phyloP scores from a whole-genome alignment of 2,888 invertebrate genomes.

The Cylloceria caligata region DNA sequence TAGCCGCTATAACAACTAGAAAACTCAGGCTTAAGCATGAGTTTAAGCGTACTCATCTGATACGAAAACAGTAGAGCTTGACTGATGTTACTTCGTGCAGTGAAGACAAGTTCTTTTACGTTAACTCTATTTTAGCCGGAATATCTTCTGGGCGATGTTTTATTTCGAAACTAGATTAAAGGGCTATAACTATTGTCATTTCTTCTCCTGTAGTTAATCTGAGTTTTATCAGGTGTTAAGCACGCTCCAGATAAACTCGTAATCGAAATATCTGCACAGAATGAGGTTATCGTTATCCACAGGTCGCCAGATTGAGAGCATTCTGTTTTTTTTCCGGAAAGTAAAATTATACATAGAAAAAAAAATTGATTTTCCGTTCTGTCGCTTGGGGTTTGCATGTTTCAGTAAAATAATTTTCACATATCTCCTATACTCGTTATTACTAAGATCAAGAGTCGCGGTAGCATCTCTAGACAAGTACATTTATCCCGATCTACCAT shows the following conservation, averaged over 20 bases:
- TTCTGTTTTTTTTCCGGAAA: too few species aligned
- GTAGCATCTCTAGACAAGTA: too few species aligned
- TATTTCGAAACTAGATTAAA: slow-evolving; percentile 69
- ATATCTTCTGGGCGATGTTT: slow-evolving; percentile 65
- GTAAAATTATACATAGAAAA: too few species aligned
- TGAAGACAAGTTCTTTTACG: slow-evolving; percentile 45
- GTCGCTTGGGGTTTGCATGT: too few species aligned
- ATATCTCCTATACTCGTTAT: neutral
- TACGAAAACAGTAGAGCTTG: slow-evolving; percentile 52
- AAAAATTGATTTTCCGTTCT: too few species aligned
- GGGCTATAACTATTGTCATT: slow-evolving; percentile 10
- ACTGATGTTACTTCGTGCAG: slow-evolving; percentile 22
- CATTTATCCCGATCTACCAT: too few species aligned
- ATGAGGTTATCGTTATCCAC: too few species aligned
- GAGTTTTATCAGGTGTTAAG: slow-evolving; percentile 5
- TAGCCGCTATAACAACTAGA: slow-evolving; percentile 23
- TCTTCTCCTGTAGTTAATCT: neutral
- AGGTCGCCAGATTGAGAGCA: too few species aligned
- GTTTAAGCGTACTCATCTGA: slow-evolving; percentile 48
- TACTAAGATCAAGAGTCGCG: too few species aligned
- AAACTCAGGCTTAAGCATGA: too few species aligned
- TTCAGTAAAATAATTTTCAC: too few species aligned
- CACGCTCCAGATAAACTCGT: neutral
- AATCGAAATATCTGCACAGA: neutral
- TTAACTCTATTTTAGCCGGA: slow-evolving; percentile 59